Percentiles rank a stretch among this genome's conserved stretches.
phyloP scores from a whole-genome alignment of 2,113 vertebrate species.

The Perccottus glenii region DNA sequence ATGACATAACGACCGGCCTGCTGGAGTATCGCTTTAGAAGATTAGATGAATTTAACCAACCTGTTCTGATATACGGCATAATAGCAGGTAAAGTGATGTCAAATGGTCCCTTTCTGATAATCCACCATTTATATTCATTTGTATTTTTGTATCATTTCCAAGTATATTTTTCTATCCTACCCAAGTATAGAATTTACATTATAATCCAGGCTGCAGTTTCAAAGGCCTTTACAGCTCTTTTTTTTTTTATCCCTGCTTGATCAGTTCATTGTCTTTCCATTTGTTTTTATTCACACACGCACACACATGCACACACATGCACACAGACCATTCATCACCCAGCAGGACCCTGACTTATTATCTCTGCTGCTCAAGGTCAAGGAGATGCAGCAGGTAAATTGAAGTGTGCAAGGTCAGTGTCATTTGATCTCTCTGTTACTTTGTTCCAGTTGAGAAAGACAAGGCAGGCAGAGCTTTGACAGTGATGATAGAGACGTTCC shows the following conservation, averaged over 20 bases:
- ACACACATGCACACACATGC: constrained; percentile 56
- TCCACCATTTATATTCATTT: too few relatives aligned
- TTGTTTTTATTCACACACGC: constrained; percentile 30
- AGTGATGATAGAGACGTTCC: constrained; percentile 44
- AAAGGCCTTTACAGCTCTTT: background rate
- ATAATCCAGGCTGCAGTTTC: background rate
- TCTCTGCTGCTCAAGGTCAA: constrained; percentile 94
- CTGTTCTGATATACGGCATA: too few relatives aligned
- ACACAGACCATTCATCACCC: constrained; percentile 97
- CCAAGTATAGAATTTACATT: too few relatives aligned
- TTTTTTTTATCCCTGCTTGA: constrained; percentile 53
- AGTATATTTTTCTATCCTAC: too few relatives aligned
- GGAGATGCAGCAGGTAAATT: constrained; percentile 95
- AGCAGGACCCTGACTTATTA: constrained; percentile 94
- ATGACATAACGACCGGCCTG: too few relatives aligned
- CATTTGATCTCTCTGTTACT: constrained; percentile 94
- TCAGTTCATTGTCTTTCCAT: constrained; percentile 81
- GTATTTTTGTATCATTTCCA: too few relatives aligned
- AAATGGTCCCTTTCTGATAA: too few relatives aligned
- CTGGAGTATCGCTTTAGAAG: too few relatives aligned
- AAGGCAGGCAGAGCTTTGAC: constrained; percentile 80
- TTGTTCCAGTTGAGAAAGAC: constrained; percentile 85
- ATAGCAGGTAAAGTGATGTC: too few relatives aligned
- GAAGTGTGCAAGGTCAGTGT: constrained; percentile 92
- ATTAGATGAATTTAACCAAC: too few relatives aligned